Conservation (phyloP, 2,113 vertebrate species). For the Furnarius figulus region DNA sequence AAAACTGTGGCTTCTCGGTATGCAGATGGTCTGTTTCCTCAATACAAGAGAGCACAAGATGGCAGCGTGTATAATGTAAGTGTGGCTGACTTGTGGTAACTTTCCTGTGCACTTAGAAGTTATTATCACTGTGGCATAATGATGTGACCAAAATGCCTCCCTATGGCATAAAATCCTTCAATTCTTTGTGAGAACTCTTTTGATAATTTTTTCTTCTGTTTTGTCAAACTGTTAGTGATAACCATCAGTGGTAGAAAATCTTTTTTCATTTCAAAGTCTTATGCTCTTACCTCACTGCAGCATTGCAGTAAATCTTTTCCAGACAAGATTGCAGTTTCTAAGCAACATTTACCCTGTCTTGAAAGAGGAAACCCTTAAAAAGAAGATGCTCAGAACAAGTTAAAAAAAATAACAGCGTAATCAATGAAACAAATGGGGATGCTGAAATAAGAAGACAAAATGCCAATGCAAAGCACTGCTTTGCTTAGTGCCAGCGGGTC, state of each 20-base stretch:
- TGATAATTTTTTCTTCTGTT: not conserved
- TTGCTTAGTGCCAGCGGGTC: slow-evolving; percentile 33
- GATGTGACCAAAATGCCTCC: not conserved
- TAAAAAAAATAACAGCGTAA: not conserved
- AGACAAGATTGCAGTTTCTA: slow-evolving; percentile 28
- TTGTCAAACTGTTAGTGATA: not conserved
- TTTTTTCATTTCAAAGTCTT: not conserved
- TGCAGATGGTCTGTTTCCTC: slow-evolving; percentile 76
- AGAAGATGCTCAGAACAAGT: not conserved
- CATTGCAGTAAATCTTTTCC: slow-evolving; percentile 27
- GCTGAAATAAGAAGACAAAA: slow-evolving; percentile 24
- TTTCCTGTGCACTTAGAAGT: not conserved
- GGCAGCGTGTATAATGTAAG: slow-evolving; percentile 80
- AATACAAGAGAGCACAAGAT: slow-evolving; percentile 54
- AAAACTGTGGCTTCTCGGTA: slow-evolving; percentile 81
- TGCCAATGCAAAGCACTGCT: not conserved
- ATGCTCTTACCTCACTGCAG: not conserved
- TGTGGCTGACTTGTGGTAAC: not conserved
- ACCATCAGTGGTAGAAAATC: not conserved
- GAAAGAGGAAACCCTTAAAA: not conserved
- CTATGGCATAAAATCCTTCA: not conserved
- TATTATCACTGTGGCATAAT: not conserved
- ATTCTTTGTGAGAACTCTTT: not conserved
- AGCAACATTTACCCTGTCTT: slow-evolving; percentile 28
- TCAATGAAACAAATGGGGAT: not conserved